Conservation (phyloP, 2,113 vertebrate species). For the Chamaea fasciata region DNA sequence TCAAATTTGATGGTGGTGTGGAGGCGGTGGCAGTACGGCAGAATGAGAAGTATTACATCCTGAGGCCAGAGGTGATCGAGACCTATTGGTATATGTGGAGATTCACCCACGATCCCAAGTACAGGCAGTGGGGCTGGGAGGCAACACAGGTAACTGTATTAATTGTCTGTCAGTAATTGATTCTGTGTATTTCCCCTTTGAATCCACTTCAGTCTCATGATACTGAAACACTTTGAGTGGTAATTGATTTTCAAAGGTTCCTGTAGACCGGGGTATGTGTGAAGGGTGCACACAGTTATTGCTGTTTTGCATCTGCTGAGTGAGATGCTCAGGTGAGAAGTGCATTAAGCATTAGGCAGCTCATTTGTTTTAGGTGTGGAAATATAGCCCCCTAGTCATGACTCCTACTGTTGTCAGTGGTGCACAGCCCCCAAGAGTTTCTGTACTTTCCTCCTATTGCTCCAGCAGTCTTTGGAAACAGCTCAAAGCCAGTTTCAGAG, state of each 20-base stretch:
- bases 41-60: slow-evolving; percentile 98
- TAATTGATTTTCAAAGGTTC: background rate
- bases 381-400: background rate
- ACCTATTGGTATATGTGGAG: slow-evolving; percentile 99
- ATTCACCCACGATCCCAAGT: slow-evolving; percentile 96
- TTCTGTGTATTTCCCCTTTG: background rate
- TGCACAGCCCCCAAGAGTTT: background rate
- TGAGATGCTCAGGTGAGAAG: background rate
- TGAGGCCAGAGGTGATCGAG: slow-evolving; percentile 96
- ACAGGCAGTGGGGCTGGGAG: slow-evolving; percentile 98
- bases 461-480: background rate
- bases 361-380: background rate
- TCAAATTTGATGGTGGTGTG: slow-evolving; percentile 94
- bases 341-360: background rate
- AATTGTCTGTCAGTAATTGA: background rate
- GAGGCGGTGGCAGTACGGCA: slow-evolving; percentile 95
- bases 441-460: background rate
- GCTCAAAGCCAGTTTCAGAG: background rate
- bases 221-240: background rate
- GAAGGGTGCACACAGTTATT: background rate
- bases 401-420: background rate
- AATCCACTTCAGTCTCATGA: background rate
- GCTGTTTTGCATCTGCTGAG: background rate
- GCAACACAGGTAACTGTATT: slow-evolving; percentile 83
- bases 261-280: no score